Evolutionary conservation across 2,888 invertebrate species (phyloP).

Genomic region (Trachelus tabidus): DNA sequence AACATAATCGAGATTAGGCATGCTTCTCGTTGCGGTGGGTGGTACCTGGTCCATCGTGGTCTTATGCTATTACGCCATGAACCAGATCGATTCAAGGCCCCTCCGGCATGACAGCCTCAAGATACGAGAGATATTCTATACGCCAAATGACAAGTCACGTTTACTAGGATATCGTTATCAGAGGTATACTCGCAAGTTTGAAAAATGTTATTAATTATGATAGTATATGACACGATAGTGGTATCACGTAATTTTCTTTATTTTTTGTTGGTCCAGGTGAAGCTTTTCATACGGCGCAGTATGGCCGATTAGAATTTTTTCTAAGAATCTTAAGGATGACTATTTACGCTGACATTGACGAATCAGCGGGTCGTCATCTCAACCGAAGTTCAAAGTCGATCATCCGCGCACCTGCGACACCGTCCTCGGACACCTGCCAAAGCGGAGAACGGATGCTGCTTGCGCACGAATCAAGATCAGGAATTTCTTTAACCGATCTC

Average conservation of each 20-base stretch:
- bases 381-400: neutral
- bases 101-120: constrained; percentile 16
- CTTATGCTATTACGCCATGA: constrained; percentile 16
- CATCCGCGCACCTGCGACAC: neutral
- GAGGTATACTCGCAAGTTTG: neutral
- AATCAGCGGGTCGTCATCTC: neutral
- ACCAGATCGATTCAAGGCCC: constrained; percentile 22
- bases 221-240: no score
- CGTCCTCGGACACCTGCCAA: constrained; percentile 1
- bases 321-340: neutral
- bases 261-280: neutral
- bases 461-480: neutral
- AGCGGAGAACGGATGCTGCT: neutral
- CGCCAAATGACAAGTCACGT: constrained; percentile 23
- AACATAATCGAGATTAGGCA: constrained; percentile 19
- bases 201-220: neutral
- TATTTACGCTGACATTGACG: neutral
- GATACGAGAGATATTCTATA: constrained; percentile 17
- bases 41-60: constrained; percentile 32
- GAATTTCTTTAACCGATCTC: constrained; percentile 1
- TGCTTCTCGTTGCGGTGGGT: constrained; percentile 31
- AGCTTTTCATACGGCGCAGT: neutral
- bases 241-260: neutral
- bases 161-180: neutral
- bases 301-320: neutral